Base-by-base conservation (phyloP, 2,797 vertebrate genomes). In the Chaetodon trifasciatus region DNA sequence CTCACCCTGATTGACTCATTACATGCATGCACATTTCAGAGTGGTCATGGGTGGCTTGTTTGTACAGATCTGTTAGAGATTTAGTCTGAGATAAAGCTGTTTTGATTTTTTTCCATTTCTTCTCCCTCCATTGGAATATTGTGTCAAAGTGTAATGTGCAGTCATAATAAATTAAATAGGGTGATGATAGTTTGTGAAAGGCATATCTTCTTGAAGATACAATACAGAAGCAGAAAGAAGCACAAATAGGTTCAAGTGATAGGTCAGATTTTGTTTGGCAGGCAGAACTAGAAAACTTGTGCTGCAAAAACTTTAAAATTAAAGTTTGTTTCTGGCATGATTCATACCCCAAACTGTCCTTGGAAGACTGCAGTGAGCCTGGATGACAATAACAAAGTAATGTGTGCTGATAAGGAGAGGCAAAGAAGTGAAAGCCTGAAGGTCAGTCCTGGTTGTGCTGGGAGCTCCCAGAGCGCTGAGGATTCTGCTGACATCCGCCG, bases 401-500 rank as follows among this genome's bases (percentile, higher is more conserved):
- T 83, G 84, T 53, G 75, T 79, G 86, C 90, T 86, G 92, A 94
- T 92, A 92, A 92, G 90, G 82, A 92, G 88, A 69, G 19, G 88
- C 79, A 78, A 87, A 91, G 88, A 93, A 86, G 88, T 85, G 85
- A 87, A 88, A 89, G 89, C 84, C 88, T 93, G 93, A 95, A 94
- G 94, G 93, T 95, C 93, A 93, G 88, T 81, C 76, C 88, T 89
- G 89, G 89, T 91, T 91, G 90, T 86, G 89, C 90, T 87, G 87
- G 90, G 89, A 91, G 91, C 89, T 94, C 93, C 94, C 94, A 80
- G 88, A 92, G 93, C 90, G 72, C 89, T 7, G 84, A 91, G 85
- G 86, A 93, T 93, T 95, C 88, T 94, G 94, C 93, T 94, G 94
- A 95, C 93, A 94, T 93, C 92, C 89, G 71, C 91, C 86, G 76